Evolutionary conservation across 1,140 invertebrate species (phyloP), one percentile per base, ranked within the genome.

Genomic region (Cyclina sinensis): DNA sequence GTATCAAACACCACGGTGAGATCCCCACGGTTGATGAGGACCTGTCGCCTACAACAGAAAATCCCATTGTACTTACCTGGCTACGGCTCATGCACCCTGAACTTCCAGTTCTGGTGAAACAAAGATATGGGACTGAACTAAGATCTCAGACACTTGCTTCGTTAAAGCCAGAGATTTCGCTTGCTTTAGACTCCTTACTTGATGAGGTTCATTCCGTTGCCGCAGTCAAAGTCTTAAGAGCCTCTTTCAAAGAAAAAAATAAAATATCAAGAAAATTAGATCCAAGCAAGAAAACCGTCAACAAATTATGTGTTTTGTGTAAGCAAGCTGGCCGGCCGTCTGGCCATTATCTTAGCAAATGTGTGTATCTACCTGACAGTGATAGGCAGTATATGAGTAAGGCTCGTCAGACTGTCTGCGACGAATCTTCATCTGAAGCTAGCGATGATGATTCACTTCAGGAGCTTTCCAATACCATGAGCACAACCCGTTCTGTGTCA

Each of bases 1-100:
- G 37, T 11, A 91, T 91, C 21, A 68, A 57, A 30, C 84, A 92
- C 70, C 68, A 91, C 46, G 81, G 62, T 27, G 81, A 85, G 32
- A 4, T 24, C 5, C 43, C 84, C 0, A 21, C 18, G 12, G 81
- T 82, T 0, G 91, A 92, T 86, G 91, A 91, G 73, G 90, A 90
- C 59, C 24, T 90, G 5, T 37, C 79, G 4, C 88, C 88, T 18
- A 62, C 87, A 0, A 24, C 89, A 3, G 89, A 92, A 79, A 43
- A 43, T 43, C 14, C 14, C 4, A 43, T 43, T 7, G 14, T 43
- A 43, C 43, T 43, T 43, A 43, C 43, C 43, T 81, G 79, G 54
- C 54, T 62, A 0, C 30, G 79, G 21, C 54, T 43, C 18, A 59
- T 62, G 0, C 79, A 81, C 39, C 79, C 48, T 1, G 32, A 81